Evolutionary conservation across 1,140 invertebrate genomes (phyloP), one percentile per base, ranked within the genome.

Genomic region (Cataglyphis hispanica): DNA sequence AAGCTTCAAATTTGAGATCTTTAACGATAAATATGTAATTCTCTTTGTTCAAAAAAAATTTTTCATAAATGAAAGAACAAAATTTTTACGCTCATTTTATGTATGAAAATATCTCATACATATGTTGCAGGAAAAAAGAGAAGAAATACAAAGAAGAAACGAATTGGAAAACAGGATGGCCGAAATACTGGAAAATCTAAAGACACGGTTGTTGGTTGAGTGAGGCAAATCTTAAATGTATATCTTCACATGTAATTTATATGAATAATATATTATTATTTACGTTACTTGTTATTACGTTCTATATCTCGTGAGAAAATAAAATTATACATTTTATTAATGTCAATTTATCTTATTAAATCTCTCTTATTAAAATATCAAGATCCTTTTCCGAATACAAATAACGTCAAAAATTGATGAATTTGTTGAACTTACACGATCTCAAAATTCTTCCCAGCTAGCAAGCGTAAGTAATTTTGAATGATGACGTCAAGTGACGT

Each of bases 181-280:
- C 0, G 91, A 94, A 16, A 93, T 94, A 84, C 88, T 93, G 31
- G 92, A 94, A 78, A 93, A 91, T 84, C 83, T 94, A 53, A 92
- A 93, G 84, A 92, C 90, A 6, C 89, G 91, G 34, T 91, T 94
- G 34, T 84, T 93, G 53, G 86, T 94, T 11, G 93, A 94, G 86
- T 93, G 86, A 90, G 19, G 61, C 13, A 7, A 56, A 6, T 31
- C 0, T 70, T 6, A 34, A 80, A 60, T 61, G 64, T 46, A 31
- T 16, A 46, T 64, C 13, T 13, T 50, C 34, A 43, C 5, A 27
- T 40, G 34, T 10, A 31, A 40, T 8, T 13, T 43, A 43, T 25
- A 69, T 40, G 10, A 5, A 31, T 25, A 10, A 63, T 64, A 10
- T 50, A 72, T 70, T 53, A 53, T 27, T 10, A 2, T 78, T 66